phyloP scores from a whole-genome alignment of 2,888 invertebrate genomes.

The Ephialtes manifestator region DNA sequence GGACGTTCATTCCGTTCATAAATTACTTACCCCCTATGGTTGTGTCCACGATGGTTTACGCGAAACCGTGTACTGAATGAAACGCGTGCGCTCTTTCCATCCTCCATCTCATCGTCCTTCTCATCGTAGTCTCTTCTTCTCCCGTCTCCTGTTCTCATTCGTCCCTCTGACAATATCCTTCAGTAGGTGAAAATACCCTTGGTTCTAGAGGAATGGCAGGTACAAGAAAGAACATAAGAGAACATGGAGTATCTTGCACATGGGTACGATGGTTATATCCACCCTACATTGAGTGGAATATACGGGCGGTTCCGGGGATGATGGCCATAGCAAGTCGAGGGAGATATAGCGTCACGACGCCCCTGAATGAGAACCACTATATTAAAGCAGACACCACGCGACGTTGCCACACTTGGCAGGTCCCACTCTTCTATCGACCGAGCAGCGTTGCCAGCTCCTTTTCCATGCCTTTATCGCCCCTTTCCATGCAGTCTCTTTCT shows the following conservation, averaged over 20 bases:
- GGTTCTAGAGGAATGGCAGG: slow-evolving; percentile 51
- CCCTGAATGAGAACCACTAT: slow-evolving; percentile 79
- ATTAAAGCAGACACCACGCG: slow-evolving; percentile 82
- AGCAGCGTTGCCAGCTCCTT: slow-evolving; percentile 83
- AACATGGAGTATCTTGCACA: slow-evolving; percentile 21
- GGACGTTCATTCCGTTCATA: slow-evolving; percentile 69
- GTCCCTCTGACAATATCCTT: slow-evolving; percentile 32
- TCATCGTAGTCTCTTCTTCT: slow-evolving; percentile 23
- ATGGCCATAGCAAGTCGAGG: neutral
- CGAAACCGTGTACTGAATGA: slow-evolving; percentile 63
- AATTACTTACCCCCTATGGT: slow-evolving; percentile 71
- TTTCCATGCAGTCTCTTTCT: slow-evolving; percentile 75
- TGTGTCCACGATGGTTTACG: slow-evolving; percentile 54
- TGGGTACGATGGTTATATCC: slow-evolving; percentile 9
- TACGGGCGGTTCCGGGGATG: slow-evolving; percentile 13
- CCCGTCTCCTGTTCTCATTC: slow-evolving; percentile 23
- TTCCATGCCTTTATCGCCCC: slow-evolving; percentile 83
- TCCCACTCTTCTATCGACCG: slow-evolving; percentile 85
- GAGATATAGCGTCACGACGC: slow-evolving; percentile 35
- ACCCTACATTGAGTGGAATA: slow-evolving; percentile 23
- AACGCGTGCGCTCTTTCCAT: slow-evolving; percentile 36
- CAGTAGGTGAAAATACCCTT: slow-evolving; percentile 31
- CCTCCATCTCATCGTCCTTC: slow-evolving; percentile 23
- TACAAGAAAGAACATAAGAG: slow-evolving; percentile 31
- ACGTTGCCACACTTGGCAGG: slow-evolving; percentile 81